phyloP scores from a whole-genome alignment of 2,797 vertebrate species.

The Chrosomus eos region DNA sequence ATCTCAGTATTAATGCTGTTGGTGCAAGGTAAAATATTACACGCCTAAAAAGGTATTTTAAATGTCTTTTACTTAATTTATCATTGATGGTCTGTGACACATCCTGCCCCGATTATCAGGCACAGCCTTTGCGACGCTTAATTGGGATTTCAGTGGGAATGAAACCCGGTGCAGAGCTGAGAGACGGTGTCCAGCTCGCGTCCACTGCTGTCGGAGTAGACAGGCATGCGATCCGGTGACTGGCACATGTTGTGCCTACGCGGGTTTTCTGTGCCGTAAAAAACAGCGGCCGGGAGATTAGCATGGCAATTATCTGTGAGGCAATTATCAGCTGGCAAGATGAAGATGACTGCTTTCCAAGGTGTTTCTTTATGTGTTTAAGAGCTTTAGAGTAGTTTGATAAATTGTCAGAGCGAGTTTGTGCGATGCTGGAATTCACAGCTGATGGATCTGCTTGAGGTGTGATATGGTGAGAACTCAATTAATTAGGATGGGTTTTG shows the following conservation, averaged over 20 bases:
- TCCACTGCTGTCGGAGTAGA: slow-evolving; percentile 6
- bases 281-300: slow-evolving; percentile 77
- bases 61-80: background rate
- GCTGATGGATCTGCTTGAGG: slow-evolving; percentile 70
- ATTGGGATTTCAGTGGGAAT: slow-evolving; percentile 19
- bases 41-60: background rate
- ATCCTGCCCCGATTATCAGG: slow-evolving; percentile 12
- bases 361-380: slow-evolving; percentile 79
- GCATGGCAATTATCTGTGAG: slow-evolving; percentile 81
- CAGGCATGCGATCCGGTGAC: background rate
- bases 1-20: background rate
- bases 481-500: slow-evolving; percentile 79
- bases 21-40: background rate
- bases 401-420: slow-evolving; percentile 70
- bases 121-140: background rate
- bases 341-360: slow-evolving; percentile 73
- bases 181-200: slow-evolving; percentile 9
- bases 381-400: slow-evolving; percentile 82
- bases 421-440: slow-evolving; percentile 66
- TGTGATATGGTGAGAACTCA: slow-evolving; percentile 74
- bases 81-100: background rate
- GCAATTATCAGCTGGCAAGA: slow-evolving; percentile 79
- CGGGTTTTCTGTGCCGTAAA: slow-evolving; percentile 63
- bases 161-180: background rate
- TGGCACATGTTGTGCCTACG: slow-evolving; percentile 55